Evolutionary conservation across 2,797 vertebrate species (phyloP).

Genomic region (Antrozous pallidus): DNA sequence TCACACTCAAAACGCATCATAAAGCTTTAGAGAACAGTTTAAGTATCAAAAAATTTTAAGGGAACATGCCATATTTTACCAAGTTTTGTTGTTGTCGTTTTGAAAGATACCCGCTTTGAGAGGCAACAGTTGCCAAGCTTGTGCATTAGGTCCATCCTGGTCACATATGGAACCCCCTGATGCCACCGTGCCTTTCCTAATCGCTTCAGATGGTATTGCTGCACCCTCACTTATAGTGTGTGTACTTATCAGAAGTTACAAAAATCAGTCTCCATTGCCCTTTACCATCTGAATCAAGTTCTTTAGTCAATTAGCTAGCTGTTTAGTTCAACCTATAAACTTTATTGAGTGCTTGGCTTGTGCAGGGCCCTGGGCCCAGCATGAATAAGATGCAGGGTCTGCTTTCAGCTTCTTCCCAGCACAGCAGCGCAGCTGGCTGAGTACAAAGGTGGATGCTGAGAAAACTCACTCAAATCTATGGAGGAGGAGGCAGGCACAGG

Average conservation of each 20-base stretch:
- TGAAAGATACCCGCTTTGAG: background rate
- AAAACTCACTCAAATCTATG: background rate
- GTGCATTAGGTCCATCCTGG: background rate
- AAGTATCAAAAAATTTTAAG: background rate
- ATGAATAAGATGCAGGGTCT: background rate
- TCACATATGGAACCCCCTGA: background rate
- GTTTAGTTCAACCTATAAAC: background rate
- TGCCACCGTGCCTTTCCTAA: background rate
- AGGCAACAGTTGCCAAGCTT: background rate
- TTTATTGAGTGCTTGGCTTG: background rate
- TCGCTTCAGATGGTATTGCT: background rate
- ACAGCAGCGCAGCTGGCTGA: background rate
- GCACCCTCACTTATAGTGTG: background rate
- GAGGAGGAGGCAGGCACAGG: background rate
- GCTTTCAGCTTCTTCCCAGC: background rate
- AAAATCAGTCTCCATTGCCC: background rate
- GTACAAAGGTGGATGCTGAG: background rate
- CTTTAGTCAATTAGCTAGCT: background rate
- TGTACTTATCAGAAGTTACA: background rate
- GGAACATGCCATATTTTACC: background rate
- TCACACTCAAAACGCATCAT: background rate
- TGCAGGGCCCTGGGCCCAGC: background rate
- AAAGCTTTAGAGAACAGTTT: background rate
- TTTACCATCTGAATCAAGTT: background rate
- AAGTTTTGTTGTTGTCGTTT: background rate